phyloP scores from a whole-genome alignment of 2,113 vertebrate genomes.

The Telmatochromis sp. region DNA sequence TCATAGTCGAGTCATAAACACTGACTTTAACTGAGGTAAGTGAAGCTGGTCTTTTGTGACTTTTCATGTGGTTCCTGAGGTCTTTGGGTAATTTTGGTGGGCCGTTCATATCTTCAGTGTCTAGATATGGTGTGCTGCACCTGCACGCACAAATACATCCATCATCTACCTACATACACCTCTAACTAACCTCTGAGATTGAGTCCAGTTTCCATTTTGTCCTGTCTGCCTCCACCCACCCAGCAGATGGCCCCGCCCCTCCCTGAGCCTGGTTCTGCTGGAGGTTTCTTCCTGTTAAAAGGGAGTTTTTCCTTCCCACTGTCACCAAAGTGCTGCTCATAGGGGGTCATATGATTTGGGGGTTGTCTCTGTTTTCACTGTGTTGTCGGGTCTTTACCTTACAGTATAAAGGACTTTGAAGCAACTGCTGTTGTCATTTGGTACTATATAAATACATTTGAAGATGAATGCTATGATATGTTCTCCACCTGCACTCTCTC shows the following conservation, averaged over 20 bases:
- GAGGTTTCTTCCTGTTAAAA: not conserved
- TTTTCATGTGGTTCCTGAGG: not conserved
- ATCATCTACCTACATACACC: not conserved
- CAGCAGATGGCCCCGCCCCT: not conserved
- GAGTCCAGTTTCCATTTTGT: not conserved
- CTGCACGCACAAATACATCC: not conserved
- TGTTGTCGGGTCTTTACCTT: not conserved
- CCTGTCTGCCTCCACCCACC: not conserved
- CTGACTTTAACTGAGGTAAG: not conserved
- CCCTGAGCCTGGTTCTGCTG: not conserved
- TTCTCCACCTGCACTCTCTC: not conserved
- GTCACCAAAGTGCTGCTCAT: fast-evolving
- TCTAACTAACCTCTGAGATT: not conserved
- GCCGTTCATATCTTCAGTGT: not conserved
- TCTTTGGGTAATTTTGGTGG: not conserved
- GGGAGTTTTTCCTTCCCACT: not conserved
- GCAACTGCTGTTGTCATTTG: not conserved
- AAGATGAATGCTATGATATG: not conserved
- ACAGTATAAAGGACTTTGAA: not conserved
- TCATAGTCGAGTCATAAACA: not conserved
- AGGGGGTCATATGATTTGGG: fast-evolving
- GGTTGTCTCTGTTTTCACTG: not conserved
- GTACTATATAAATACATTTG: not conserved
- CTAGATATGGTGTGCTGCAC: not conserved
- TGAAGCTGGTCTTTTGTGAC: not conserved